phyloP scores from a whole-genome alignment of 2,797 vertebrate species.

The Tauraco hartlaubi region DNA sequence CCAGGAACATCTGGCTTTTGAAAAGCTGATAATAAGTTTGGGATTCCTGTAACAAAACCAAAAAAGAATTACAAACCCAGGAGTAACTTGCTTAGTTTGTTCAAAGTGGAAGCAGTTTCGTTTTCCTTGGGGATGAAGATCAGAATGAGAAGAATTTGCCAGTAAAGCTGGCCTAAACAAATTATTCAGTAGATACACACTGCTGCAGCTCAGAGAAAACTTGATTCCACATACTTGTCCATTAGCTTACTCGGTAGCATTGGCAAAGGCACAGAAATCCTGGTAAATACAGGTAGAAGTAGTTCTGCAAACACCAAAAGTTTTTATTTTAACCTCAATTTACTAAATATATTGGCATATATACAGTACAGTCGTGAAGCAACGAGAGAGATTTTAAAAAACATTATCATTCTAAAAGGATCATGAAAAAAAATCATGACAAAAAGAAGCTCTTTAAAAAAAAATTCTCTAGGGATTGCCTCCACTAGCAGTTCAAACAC shows the following conservation, averaged over 20 bases:
- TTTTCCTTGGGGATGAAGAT: neutral
- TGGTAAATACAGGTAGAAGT: neutral
- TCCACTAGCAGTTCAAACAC: neutral
- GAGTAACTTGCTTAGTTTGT: neutral
- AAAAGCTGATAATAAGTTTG: slow-evolving; percentile 40
- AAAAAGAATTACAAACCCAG: neutral
- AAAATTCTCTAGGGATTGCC: neutral
- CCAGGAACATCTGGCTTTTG: slow-evolving; percentile 60
- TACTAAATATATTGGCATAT: neutral
- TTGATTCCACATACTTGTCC: neutral
- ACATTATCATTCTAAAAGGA: neutral
- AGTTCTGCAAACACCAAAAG: neutral
- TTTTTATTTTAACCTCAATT: neutral
- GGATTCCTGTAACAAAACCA: neutral
- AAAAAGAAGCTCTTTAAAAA: neutral
- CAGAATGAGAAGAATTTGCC: neutral
- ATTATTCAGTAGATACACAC: neutral
- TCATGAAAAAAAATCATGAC: accelerated
- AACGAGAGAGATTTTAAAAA: neutral
- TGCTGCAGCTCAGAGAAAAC: neutral
- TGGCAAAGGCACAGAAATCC: neutral
- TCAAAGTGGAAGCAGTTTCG: neutral
- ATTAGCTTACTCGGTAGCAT: neutral
- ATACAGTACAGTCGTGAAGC: neutral
- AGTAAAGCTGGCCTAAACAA: slow-evolving; percentile 5